Evolutionary conservation across 2,797 vertebrate genomes (phyloP).

Genomic region (Coranthus polyacanthus): DNA sequence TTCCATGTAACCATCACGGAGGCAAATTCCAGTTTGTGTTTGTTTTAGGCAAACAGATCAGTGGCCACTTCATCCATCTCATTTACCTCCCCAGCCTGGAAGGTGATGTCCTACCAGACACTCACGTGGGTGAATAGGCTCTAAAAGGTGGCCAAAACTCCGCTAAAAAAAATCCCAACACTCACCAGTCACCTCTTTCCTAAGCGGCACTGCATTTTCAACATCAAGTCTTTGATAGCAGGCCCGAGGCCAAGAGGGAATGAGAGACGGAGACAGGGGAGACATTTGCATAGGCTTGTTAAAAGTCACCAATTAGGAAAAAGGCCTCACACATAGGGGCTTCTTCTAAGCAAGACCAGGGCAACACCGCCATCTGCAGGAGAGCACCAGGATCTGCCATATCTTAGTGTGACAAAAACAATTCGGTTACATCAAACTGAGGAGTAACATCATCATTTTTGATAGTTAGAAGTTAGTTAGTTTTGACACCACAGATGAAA

Average conservation of each 20-base stretch:
- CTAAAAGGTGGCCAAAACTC: slow-evolving; percentile 48
- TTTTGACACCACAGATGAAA: not conserved
- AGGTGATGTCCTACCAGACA: slow-evolving; percentile 49
- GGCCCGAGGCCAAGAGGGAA: slow-evolving; percentile 47
- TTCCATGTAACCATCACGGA: slow-evolving; percentile 76
- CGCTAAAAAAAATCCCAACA: slow-evolving; percentile 23
- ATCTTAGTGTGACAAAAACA: slow-evolving; percentile 17
- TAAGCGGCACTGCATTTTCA: slow-evolving; percentile 36
- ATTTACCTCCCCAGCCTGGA: slow-evolving; percentile 68
- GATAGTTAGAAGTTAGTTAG: not conserved
- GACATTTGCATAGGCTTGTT: slow-evolving; percentile 71
- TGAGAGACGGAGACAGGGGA: slow-evolving; percentile 51
- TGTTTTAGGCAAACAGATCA: slow-evolving; percentile 83
- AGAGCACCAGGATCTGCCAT: slow-evolving; percentile 10
- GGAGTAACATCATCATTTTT: not conserved
- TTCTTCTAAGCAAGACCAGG: slow-evolving; percentile 54
- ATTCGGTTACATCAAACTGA: slow-evolving; percentile 7
- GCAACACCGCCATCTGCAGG: slow-evolving; percentile 87
- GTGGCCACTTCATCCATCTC: slow-evolving; percentile 81
- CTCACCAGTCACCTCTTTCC: slow-evolving; percentile 31
- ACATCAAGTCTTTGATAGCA: slow-evolving; percentile 58
- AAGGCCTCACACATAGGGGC: slow-evolving; percentile 67
- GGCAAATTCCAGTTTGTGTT: slow-evolving; percentile 79
- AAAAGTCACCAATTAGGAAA: slow-evolving; percentile 76
- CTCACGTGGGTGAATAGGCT: slow-evolving; percentile 25